Evolutionary conservation across 2,113 vertebrate species (phyloP), one percentile per base, ranked within the genome.

Genomic region (Colius striatus): DNA sequence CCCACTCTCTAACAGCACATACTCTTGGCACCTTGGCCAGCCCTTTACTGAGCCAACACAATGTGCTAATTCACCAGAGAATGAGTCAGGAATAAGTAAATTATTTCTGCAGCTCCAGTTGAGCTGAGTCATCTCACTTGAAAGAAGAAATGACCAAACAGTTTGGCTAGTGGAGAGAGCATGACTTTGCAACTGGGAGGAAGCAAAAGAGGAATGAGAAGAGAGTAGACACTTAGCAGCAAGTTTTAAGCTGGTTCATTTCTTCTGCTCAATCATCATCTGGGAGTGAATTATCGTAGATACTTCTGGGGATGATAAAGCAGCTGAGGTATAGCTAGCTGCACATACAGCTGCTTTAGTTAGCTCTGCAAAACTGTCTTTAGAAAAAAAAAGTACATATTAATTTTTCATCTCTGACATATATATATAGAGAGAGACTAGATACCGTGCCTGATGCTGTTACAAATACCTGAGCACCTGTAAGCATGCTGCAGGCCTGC

Each of bases 1-100:
- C 30, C 36, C 4, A 3, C 23, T 12, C 51, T 57, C 36, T 23
- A 20, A 3, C 16, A 38, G 51, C 1, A 0, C 9, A 2, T 1
- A 1, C 45, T 13, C 26, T 71, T 2, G 1, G 41, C 30, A 23
- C 19, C 32, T 62, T 23, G 38, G 32, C 21, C n/a, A n/a, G 30
- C 38, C 17, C 43, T 30, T 54, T 73, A 1, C 48, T 51, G 61
- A 67, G 54, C 23, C 36, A 30, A 8, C 16, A 11, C 43, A 6
- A 22, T 27, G 32, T 75, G 62, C 32, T 68, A 30, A 47, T 75
- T 57, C 50, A 74, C 22, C 34, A 68, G 61, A 36, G 75, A 63
- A 53, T 23, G 47, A 45, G 16, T 26, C 12, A 36, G 72, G 61
- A 30, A 45, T 57, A 83, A 20, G n/a, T 13, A 26, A 30, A 29